phyloP scores from a whole-genome alignment of 1,140 invertebrate species.

The Diabrotica undecimpunctata region DNA sequence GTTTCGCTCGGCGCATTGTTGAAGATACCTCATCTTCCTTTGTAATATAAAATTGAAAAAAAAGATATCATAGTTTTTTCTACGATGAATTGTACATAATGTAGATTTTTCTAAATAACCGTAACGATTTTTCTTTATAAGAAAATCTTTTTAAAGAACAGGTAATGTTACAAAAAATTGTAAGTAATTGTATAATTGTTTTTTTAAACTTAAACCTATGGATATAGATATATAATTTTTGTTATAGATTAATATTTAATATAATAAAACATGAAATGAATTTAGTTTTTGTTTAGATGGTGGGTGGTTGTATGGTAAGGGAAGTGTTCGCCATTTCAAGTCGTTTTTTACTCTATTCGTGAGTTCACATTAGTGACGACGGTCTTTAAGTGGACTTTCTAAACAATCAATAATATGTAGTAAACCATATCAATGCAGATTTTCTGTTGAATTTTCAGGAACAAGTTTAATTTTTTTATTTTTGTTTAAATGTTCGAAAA shows the following conservation, averaged over 20 bases:
- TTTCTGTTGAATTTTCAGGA: too few species aligned
- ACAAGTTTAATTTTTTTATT: too few species aligned
- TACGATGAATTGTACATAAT: slow-evolving; percentile 34
- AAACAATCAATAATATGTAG: too few species aligned
- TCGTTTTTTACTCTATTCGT: too few species aligned
- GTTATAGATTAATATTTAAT: slow-evolving; percentile 49
- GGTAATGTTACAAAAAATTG: slow-evolving; percentile 40
- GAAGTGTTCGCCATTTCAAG: too few species aligned
- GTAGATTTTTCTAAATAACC: slow-evolving; percentile 43
- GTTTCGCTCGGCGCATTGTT: background rate
- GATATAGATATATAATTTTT: slow-evolving; percentile 47
- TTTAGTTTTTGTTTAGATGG: slow-evolving; percentile 35
- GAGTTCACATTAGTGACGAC: too few species aligned
- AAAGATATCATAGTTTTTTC: slow-evolving; percentile 35
- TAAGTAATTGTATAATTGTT: slow-evolving; percentile 48
- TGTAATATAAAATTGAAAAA: slow-evolving; percentile 27
- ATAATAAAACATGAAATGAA: slow-evolving; percentile 40
- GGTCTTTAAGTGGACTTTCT: too few species aligned
- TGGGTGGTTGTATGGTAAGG: too few species aligned
- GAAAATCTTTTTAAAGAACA: slow-evolving; percentile 41
- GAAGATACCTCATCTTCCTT: slow-evolving; percentile 17
- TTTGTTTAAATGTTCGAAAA: too few species aligned
- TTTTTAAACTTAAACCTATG: slow-evolving; percentile 38
- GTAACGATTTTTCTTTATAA: slow-evolving; percentile 43
- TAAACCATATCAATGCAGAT: too few species aligned